Conservation (phyloP, 2,888 invertebrate genomes). For the Anthophora plumipes region DNA sequence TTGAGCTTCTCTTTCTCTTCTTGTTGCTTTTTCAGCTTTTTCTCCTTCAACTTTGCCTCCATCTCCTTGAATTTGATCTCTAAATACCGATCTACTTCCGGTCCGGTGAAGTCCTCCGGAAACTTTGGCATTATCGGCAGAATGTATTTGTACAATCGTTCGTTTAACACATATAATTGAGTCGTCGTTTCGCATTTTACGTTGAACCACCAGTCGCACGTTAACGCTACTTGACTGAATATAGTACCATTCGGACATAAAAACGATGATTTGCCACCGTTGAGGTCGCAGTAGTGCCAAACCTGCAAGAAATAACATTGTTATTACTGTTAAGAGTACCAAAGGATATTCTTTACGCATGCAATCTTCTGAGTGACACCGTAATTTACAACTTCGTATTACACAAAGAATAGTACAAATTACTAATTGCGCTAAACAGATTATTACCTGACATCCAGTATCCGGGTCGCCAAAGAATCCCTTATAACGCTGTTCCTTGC, state of each 20-base stretch:
- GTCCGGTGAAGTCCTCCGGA: slow-evolving; percentile 95
- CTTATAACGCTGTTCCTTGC: slow-evolving; percentile 94
- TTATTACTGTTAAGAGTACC: slow-evolving; percentile 31
- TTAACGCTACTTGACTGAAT: slow-evolving; percentile 94
- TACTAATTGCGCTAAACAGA: not conserved
- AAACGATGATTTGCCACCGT: slow-evolving; percentile 95
- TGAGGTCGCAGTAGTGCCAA: slow-evolving; percentile 96
- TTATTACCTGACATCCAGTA: slow-evolving; percentile 91
- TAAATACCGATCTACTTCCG: slow-evolving; percentile 93
- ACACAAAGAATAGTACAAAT: no score
- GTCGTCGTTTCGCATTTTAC: slow-evolving; percentile 93
- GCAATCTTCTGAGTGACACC: no score
- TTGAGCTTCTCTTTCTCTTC: slow-evolving; percentile 81
- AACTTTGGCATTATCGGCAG: slow-evolving; percentile 94
- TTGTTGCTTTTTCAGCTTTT: slow-evolving; percentile 85
- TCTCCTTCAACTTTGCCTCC: slow-evolving; percentile 91
- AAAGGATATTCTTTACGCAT: not conserved
- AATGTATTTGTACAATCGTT: slow-evolving; percentile 95
- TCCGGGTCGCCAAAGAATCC: slow-evolving; percentile 96
- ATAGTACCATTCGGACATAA: slow-evolving; percentile 96
- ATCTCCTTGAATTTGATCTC: slow-evolving; percentile 94
- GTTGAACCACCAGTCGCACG: slow-evolving; percentile 98
- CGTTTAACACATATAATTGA: slow-evolving; percentile 94
- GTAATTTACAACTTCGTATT: no score
- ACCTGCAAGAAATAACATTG: slow-evolving; percentile 86